Evolutionary conservation across 2,797 vertebrate species (phyloP), one percentile per base, ranked within the genome.

Genomic region (Bradypodion ventrale): DNA sequence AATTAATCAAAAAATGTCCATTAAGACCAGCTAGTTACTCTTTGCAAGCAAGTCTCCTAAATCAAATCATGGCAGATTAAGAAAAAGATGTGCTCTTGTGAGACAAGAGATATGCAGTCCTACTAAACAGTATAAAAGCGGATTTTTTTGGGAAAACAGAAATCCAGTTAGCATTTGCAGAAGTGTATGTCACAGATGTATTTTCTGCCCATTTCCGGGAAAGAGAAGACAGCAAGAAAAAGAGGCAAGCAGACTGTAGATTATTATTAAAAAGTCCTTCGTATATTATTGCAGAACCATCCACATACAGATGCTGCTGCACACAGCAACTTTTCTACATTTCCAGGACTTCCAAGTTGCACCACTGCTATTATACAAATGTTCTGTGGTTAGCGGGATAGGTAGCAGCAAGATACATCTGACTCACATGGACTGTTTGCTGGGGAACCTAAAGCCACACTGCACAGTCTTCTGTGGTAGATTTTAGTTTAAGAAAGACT

Each of bases 1-100:
- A 68, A 81, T 86, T 90, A 78, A 0, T 1, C 82, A 75, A 91
- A 85, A 77, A 85, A 77, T 69, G 90, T 91, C 85, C 86, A 86
- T 63, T 80, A 85, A 83, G 80, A 79, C 77, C 60, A 85, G 83
- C 80, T 88, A 84, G 83, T 90, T 74, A 83, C 86, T 86, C 78
- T 88, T 89, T 86, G n/a, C 76, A 86, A 86, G 85, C 80, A 85
- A 86, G 86, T 89, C 74, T 56, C 75, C 88, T 78, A 84, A 82
- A 85, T 88, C 84, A 52, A 87, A 83, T 65, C 84, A 88, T 83
- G 85, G 87, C 84, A 88, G 78, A 83, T 69, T 78, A 91, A 88
- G 65, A 85, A 85, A 92, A 91, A 60, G 75, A 56, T 16, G 52
- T 75, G 70, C 69, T 92, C 73, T 92, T 93, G 81, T 80, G 87